Percentiles rank a stretch among this genome's conserved stretches.
Conservation (phyloP, 2,113 vertebrate species). For the Sterrhoptilus dennistouni region DNA sequence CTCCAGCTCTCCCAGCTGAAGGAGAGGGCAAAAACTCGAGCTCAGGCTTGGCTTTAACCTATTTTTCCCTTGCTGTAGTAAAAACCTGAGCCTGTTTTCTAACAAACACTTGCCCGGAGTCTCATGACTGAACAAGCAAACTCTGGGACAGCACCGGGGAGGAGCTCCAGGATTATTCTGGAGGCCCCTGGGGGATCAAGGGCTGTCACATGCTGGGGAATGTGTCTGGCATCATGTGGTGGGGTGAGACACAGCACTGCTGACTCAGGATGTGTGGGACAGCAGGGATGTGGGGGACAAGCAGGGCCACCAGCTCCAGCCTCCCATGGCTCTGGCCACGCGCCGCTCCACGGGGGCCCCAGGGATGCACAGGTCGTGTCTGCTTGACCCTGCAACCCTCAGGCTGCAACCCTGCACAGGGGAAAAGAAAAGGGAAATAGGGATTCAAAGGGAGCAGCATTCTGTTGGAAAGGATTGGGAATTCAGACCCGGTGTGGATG, state of each 20-base stretch:
- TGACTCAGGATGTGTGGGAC: slow-evolving; percentile 28
- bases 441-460: not conserved
- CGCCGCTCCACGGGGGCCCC: not conserved
- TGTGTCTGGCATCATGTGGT: slow-evolving; percentile 2
- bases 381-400: not conserved
- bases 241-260: slow-evolving; percentile 20
- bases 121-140: slow-evolving; percentile 32
- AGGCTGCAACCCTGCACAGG: not conserved
- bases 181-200: not conserved
- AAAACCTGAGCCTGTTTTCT: slow-evolving; percentile 38
- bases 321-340: not conserved
- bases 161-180: not conserved
- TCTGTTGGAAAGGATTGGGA: not conserved
- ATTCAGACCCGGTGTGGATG: not conserved
- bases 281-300: not conserved
- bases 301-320: not conserved
- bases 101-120: slow-evolving; percentile 3
- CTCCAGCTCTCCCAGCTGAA: not conserved
- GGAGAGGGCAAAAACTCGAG: not conserved
- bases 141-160: not conserved
- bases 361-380: not conserved
- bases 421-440: not conserved
- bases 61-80: slow-evolving; percentile 22
- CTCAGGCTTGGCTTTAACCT: not conserved
- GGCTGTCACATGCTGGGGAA: slow-evolving; percentile 33